phyloP scores from a whole-genome alignment of 1,140 invertebrate genomes.

The Calliopsis andreniformis region DNA sequence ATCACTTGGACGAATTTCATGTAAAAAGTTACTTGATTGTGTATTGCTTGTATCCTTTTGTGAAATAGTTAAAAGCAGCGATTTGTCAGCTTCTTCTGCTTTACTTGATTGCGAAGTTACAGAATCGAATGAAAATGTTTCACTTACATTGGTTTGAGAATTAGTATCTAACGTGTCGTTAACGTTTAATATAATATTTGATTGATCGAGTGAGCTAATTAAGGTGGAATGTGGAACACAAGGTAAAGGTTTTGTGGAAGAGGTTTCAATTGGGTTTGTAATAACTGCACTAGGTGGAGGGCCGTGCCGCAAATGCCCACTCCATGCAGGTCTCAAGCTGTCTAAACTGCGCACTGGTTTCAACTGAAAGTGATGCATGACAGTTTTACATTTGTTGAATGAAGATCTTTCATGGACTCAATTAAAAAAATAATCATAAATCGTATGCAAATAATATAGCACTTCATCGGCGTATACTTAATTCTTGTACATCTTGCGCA shows the following conservation, averaged over 20 bases:
- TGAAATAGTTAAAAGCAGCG: background rate
- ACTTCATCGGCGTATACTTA: background rate
- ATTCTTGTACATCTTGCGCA: slow-evolving; percentile 6
- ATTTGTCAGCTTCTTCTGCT: slow-evolving; percentile 22
- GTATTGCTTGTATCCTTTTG: background rate
- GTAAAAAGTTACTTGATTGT: slow-evolving; percentile 19
- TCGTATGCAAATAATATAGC: background rate
- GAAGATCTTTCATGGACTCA: background rate
- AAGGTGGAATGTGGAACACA: background rate
- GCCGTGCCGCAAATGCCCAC: slow-evolving; percentile 74
- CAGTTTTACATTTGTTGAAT: slow-evolving; percentile 41
- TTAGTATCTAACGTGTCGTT: background rate
- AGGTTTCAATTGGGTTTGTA: slow-evolving; percentile 47
- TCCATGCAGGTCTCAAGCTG: slow-evolving; percentile 82
- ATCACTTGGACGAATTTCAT: slow-evolving; percentile 15
- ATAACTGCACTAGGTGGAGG: slow-evolving; percentile 76
- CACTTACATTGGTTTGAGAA: slow-evolving; percentile 3
- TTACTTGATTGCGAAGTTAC: slow-evolving; percentile 9
- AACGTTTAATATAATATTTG: slow-evolving; percentile 27
- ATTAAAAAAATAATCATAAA: slow-evolving; percentile 16
- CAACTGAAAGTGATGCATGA: slow-evolving; percentile 80
- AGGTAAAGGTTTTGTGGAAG: slow-evolving; percentile 59
- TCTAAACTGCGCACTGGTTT: slow-evolving; percentile 84
- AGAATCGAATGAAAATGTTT: slow-evolving; percentile 20
- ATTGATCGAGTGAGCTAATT: slow-evolving; percentile 42